Conservation (phyloP, 92 coral and sea anemone species). For the Palythoa caribaeorum region DNA sequence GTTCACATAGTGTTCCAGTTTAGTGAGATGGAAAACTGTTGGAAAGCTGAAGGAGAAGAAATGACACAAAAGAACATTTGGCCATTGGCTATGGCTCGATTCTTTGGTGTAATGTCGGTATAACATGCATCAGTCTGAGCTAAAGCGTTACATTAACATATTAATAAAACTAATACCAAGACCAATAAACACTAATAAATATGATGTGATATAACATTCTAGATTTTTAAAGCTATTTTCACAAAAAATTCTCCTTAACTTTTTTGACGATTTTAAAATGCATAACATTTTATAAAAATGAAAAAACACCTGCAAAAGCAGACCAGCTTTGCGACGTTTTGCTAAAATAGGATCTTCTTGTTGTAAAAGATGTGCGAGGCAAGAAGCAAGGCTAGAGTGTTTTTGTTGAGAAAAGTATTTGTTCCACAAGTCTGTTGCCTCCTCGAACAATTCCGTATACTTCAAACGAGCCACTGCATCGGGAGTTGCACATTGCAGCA, state of each 20-base stretch:
- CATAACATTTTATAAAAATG: neutral
- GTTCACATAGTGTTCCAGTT: too few species aligned
- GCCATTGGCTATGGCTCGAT: too few species aligned
- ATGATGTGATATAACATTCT: too few species aligned
- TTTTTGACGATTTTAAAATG: neutral
- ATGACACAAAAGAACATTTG: too few species aligned
- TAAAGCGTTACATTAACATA: too few species aligned
- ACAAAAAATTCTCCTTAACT: neutral
- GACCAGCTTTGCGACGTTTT: slow-evolving; percentile 54
- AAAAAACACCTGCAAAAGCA: slow-evolving; percentile 61
- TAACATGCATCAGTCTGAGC: too few species aligned
- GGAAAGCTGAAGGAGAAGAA: too few species aligned
- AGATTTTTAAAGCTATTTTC: neutral
- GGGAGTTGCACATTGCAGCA: slow-evolving; percentile 84
- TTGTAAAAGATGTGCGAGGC: slow-evolving; percentile 40
- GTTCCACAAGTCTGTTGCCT: slow-evolving; percentile 60
- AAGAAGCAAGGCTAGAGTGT: slow-evolving; percentile 77
- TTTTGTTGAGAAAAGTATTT: slow-evolving; percentile 74
- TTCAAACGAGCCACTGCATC: slow-evolving; percentile 87
- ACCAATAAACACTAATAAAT: too few species aligned
- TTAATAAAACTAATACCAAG: too few species aligned
- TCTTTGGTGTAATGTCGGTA: too few species aligned
- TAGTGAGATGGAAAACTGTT: too few species aligned
- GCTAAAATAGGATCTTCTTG: slow-evolving; percentile 16
- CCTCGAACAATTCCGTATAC: slow-evolving; percentile 52